Conservation (phyloP, 1,140 invertebrate genomes). For the Tetranychus cinnabarinus region DNA sequence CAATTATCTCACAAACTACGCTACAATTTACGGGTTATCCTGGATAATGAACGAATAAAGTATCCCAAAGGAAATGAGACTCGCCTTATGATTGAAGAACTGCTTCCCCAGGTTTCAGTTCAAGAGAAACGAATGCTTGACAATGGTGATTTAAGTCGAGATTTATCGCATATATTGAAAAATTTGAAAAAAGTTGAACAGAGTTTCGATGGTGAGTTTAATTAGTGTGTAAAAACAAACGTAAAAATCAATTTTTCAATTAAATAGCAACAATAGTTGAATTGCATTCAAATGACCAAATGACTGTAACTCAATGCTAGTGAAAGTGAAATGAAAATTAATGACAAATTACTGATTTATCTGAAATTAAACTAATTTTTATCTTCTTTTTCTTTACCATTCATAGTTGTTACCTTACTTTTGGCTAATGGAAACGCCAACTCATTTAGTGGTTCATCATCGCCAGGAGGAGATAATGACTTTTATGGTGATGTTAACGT, state of each 20-base stretch:
- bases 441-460: neutral
- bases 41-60: conserved; percentile 18
- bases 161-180: conserved; percentile 31
- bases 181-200: conserved; percentile 34
- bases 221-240: neutral
- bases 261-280: neutral
- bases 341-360: neutral
- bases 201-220: conserved; percentile 27
- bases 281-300: neutral
- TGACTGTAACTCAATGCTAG: neutral
- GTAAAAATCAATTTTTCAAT: neutral
- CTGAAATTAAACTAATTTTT: neutral
- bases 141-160: conserved; percentile 17
- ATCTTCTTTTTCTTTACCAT: neutral
- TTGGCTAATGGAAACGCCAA: neutral
- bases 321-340: neutral
- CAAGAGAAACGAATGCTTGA: neutral
- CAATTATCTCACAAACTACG: conserved; percentile 31
- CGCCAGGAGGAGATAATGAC: neutral
- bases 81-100: conserved; percentile 20
- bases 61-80: conserved; percentile 19
- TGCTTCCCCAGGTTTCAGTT: conserved; percentile 16
- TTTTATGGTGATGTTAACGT: neutral
- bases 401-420: neutral
- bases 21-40: conserved; percentile 18